A percentile compares a stretch with the other conserved stretches of the same genome.
These are phyloP conservation scores for Saturnia japonica DNA, from an alignment of 2,888 invertebrate species.

Conservation along the genomic window DNA sequence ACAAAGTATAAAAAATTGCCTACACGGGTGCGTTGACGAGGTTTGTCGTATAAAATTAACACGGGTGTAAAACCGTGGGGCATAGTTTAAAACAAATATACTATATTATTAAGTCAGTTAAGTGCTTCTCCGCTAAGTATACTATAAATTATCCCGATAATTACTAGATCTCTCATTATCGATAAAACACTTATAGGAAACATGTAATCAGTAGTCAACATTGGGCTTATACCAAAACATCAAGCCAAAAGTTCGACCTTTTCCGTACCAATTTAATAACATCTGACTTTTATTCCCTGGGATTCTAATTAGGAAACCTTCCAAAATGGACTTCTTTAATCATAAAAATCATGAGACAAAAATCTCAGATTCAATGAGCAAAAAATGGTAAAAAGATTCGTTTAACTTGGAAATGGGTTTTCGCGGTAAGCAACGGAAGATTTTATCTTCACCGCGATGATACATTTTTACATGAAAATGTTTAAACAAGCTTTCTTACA, in stretches of 20 bases:
- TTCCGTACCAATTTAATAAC: conserved; percentile 38
- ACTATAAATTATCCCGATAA: not conserved
- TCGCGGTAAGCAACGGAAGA: conserved; percentile 65
- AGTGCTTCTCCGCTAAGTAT: not conserved
- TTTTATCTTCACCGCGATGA: conserved; percentile 61
- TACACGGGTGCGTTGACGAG: no score
- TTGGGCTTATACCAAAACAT: conserved; percentile 35
- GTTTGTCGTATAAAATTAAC: no score
- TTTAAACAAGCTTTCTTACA: not conserved
- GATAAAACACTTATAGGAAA: not conserved
- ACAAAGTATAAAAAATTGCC: no score
- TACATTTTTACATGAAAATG: conserved; percentile 59
- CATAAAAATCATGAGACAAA: conserved; percentile 55
- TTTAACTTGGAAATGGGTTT: conserved; percentile 77
- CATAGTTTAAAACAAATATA: not conserved
- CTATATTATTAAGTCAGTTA: not conserved
- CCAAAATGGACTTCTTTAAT: conserved; percentile 48
- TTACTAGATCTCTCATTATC: not conserved
- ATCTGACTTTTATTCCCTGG: conserved; percentile 37
- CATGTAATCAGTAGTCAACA: not conserved
- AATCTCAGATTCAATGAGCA: conserved; percentile 59
- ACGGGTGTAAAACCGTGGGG: no score
- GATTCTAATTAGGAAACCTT: conserved; percentile 48
- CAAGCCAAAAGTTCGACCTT: conserved; percentile 30
- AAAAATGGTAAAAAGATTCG: conserved; percentile 66